Evolutionary conservation across 2,888 invertebrate species (phyloP).

Genomic region (Pycnomerus fuliginosus): DNA sequence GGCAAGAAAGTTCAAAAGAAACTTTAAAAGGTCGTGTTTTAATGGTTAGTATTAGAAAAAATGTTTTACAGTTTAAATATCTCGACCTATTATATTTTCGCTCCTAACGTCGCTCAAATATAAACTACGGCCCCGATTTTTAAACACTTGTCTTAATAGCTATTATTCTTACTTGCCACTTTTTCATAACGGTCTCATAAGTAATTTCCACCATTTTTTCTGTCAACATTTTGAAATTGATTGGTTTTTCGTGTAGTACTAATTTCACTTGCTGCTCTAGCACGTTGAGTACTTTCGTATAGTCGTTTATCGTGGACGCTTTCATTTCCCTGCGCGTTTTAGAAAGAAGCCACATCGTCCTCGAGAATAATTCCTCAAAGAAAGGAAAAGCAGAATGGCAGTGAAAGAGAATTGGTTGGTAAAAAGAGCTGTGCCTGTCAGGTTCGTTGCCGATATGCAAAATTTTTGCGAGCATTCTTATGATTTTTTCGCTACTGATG

Average conservation of each 20-base stretch:
- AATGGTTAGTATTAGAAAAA: too few relatives aligned
- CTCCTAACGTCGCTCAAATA: too few relatives aligned
- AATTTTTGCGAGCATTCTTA: conserved; percentile 43
- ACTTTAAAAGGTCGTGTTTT: too few relatives aligned
- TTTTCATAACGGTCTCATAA: conserved; percentile 41
- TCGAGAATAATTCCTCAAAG: conserved; percentile 47
- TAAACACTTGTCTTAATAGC: conserved; percentile 1
- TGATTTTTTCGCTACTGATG: conserved; percentile 45
- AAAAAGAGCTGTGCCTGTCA: conserved; percentile 37
- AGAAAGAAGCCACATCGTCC: conserved; percentile 48
- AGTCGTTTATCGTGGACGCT: conserved; percentile 45
- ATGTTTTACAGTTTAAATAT: too few relatives aligned
- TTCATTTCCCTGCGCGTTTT: conserved; percentile 50
- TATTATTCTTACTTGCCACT: conserved; percentile 40
- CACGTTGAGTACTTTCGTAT: conserved; percentile 46
- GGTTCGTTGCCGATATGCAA: conserved; percentile 44
- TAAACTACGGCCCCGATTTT: too few relatives aligned
- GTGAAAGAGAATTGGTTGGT: conserved; percentile 47
- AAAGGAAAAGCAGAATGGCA: conserved; percentile 41
- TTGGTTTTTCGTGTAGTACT: conserved; percentile 42
- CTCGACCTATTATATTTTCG: too few relatives aligned
- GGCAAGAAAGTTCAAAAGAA: too few relatives aligned
- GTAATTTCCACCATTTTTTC: conserved; percentile 40
- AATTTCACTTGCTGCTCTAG: conserved; percentile 46
- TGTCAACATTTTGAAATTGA: conserved; percentile 41